Conservation (phyloP, 2,797 vertebrate genomes). For the Allochrocebus solatus region DNA sequence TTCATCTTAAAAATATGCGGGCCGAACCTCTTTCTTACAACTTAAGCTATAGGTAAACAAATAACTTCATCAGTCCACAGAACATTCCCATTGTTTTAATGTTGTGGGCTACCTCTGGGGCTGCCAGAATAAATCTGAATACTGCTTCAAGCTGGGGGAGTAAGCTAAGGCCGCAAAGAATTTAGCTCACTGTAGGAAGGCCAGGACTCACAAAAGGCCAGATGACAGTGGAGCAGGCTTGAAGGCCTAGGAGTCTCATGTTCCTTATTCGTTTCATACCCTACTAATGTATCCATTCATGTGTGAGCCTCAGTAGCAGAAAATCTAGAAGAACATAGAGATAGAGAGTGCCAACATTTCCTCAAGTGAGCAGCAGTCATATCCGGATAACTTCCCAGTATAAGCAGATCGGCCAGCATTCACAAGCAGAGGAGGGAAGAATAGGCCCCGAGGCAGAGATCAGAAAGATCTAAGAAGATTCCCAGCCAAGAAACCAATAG, state of each 20-base stretch:
- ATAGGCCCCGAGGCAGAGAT: neutral
- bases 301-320: neutral
- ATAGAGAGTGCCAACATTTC: neutral
- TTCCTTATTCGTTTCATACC: neutral
- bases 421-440: neutral
- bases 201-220: neutral
- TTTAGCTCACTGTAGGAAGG: neutral
- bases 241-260: neutral
- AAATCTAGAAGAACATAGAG: neutral
- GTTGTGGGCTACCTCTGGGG: neutral
- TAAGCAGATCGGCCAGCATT: neutral
- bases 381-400: neutral
- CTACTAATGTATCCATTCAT: neutral
- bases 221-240: neutral
- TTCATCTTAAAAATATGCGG: neutral
- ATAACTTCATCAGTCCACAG: neutral
- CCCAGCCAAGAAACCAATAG: neutral
- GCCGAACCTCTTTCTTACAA: neutral
- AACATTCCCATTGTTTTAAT: neutral
- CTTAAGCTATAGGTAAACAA: neutral
- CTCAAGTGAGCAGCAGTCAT: neutral
- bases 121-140: neutral
- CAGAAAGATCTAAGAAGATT: neutral
- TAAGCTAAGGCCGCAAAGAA: neutral
- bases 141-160: neutral